These are phyloP conservation scores for Cherax quadricarinatus DNA, from an alignment of 1,140 invertebrate genomes.

Conservation along the genomic window DNA sequence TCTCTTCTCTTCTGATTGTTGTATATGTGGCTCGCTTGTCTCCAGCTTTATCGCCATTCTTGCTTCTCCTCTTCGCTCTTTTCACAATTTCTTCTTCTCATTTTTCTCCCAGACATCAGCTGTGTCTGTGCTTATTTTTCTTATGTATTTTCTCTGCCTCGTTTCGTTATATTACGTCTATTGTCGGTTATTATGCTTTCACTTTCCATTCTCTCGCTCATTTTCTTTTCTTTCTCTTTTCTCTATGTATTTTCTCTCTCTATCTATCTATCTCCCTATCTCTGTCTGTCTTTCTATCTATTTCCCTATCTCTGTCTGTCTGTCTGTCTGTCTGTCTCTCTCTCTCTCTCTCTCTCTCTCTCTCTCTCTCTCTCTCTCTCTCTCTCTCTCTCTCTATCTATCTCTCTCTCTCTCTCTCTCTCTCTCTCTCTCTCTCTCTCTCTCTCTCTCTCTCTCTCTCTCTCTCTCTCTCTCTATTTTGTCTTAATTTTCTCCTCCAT, in stretches of 20 bases:
- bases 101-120: neutral
- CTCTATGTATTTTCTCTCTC: neutral
- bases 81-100: neutral
- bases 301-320: neutral
- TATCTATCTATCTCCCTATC: neutral
- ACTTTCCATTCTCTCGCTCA: neutral
- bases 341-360: constrained; percentile 31
- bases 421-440: constrained; percentile 2
- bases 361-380: constrained; percentile 26
- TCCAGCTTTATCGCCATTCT: constrained; percentile 25
- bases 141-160: neutral
- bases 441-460: too few species aligned
- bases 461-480: too few species aligned
- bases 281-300: neutral
- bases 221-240: neutral
- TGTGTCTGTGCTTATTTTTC: neutral
- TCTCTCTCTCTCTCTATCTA: constrained; percentile 18
- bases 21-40: constrained; percentile 32
- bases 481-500: too few species aligned
- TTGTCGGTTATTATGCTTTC: neutral
- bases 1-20: constrained; percentile 25
- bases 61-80: neutral
- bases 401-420: constrained; percentile 3
- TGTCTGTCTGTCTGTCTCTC: constrained; percentile 18
- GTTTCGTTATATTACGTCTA: neutral